Conservation (phyloP, 2,113 vertebrate species). For the Fregata magnificens region DNA sequence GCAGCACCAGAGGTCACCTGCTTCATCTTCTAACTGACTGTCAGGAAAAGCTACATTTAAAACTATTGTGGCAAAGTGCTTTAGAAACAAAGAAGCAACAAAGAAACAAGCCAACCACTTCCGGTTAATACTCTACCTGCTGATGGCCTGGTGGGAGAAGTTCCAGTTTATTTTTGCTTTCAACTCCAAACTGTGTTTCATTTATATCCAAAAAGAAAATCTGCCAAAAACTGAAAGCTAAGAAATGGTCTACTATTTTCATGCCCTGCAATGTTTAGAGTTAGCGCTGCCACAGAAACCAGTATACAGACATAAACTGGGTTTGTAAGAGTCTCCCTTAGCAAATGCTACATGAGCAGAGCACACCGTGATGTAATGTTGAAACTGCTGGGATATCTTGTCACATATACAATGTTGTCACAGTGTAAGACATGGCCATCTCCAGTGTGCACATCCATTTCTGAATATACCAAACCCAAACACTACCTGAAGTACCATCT, state of each 20-base stretch:
- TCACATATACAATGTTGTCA: fast-evolving
- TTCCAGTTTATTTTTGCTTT: not conserved
- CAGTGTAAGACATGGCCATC: not conserved
- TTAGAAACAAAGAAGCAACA: not conserved
- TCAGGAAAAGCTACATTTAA: not conserved
- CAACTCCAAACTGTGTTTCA: not conserved
- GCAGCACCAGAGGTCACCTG: not conserved
- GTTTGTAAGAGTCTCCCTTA: not conserved
- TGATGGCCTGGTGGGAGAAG: not conserved
- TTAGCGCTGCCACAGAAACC: not conserved
- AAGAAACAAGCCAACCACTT: not conserved
- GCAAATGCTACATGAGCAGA: not conserved
- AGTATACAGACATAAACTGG: not conserved
- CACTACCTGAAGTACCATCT: not conserved
- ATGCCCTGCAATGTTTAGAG: not conserved
- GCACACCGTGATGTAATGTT: not conserved
- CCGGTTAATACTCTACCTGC: not conserved
- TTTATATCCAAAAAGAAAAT: not conserved
- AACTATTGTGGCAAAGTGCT: not conserved
- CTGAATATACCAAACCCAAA: not conserved
- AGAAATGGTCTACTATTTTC: not conserved
- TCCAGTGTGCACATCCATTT: not conserved
- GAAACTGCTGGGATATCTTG: not conserved
- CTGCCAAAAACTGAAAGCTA: not conserved
- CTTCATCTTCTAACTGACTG: not conserved